These are phyloP conservation scores for Dusona sp. DNA, from an alignment of 2,888 invertebrate genomes.

Conservation along the genomic window DNA sequence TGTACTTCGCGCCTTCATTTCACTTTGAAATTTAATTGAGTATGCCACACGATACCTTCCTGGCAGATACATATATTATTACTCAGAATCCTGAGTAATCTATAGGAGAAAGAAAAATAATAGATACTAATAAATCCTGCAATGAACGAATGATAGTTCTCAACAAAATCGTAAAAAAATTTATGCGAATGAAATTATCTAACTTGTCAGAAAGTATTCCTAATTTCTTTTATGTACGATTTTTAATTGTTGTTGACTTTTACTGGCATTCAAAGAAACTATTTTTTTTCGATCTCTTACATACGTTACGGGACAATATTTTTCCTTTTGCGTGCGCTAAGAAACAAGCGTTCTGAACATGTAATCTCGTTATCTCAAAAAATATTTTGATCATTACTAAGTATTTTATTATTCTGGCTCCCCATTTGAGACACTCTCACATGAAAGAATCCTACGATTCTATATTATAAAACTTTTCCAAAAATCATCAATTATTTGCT, in stretches of 20 bases:
- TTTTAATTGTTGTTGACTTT: not conserved
- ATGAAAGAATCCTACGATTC: too few relatives aligned
- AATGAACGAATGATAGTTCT: not conserved
- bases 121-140: not conserved
- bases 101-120: not conserved
- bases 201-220: not conserved
- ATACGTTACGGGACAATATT: too few relatives aligned
- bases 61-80: conserved; percentile 13
- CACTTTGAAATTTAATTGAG: conserved; percentile 63
- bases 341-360: too few relatives aligned
- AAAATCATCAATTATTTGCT: too few relatives aligned
- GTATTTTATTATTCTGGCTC: too few relatives aligned
- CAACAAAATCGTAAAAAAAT: not conserved
- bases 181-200: not conserved
- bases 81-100: not conserved
- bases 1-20: conserved; percentile 55
- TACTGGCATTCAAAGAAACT: too few relatives aligned
- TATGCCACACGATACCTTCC: conserved; percentile 14
- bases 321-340: too few relatives aligned
- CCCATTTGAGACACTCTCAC: too few relatives aligned
- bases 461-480: too few relatives aligned
- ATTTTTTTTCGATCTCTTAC: too few relatives aligned
- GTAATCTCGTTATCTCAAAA: too few relatives aligned
- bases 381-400: too few relatives aligned
- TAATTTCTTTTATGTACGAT: not conserved